A percentile compares a stretch with the other conserved stretches of the same genome.
phyloP scores from a whole-genome alignment of 2,113 vertebrate species.

The Hypomesus transpacificus region DNA sequence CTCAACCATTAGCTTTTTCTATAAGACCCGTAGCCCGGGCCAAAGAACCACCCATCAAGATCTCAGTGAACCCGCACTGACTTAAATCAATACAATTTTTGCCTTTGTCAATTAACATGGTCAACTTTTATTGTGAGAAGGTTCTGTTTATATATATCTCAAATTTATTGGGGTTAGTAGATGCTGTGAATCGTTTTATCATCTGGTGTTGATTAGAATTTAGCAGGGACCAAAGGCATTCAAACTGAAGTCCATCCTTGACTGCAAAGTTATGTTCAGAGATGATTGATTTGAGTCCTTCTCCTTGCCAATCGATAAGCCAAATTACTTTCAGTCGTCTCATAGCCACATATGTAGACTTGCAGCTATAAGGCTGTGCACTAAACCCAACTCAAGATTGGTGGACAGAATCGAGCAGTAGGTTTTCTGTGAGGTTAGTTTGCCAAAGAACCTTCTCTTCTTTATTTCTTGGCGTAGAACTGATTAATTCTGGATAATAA shows the following conservation, averaged over 20 bases:
- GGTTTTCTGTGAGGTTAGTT: conserved; percentile 35
- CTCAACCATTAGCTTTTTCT: conserved; percentile 60
- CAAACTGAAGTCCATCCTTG: conserved; percentile 47
- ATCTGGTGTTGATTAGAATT: no score
- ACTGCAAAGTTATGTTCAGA: conserved; percentile 48
- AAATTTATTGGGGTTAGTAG: no score
- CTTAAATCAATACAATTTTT: conserved; percentile 22
- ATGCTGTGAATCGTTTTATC: no score
- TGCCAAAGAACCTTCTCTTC: conserved; percentile 45
- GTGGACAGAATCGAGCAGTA: conserved; percentile 23
- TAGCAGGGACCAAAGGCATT: not conserved
- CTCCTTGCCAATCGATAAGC: conserved; percentile 56
- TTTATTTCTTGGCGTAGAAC: conserved; percentile 40
- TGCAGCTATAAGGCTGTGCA: conserved; percentile 48
- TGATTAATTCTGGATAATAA: conserved; percentile 63
- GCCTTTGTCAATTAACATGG: no score
- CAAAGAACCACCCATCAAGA: conserved; percentile 49
- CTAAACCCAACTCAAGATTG: conserved; percentile 56
- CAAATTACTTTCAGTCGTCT: conserved; percentile 57
- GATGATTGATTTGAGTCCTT: conserved; percentile 69
- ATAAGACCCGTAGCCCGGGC: conserved; percentile 66
- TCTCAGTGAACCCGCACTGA: conserved; percentile 39
- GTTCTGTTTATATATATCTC: not conserved
- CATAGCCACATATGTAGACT: conserved; percentile 52
- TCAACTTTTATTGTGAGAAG: conserved; percentile 44